Evolutionary conservation across 1,140 invertebrate species (phyloP).

Genomic region (Lucilia sericata): DNA sequence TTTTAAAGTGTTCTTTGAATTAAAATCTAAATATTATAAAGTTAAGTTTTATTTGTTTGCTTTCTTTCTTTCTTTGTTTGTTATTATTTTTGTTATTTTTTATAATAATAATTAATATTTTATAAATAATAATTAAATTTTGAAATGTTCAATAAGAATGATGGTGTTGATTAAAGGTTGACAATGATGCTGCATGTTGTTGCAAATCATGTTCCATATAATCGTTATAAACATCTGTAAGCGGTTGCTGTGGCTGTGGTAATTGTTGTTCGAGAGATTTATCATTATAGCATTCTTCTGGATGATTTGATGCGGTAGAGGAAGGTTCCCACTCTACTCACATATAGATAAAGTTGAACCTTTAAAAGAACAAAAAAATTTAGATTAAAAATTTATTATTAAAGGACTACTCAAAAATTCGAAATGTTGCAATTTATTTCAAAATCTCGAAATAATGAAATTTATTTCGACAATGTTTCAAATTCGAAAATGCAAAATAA

Average conservation of each 20-base stretch:
- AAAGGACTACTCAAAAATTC: too few relatives aligned
- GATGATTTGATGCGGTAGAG: not conserved
- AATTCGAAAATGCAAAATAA: too few relatives aligned
- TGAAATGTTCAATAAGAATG: conserved; percentile 30
- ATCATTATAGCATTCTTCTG: conserved; percentile 2
- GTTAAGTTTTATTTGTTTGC: conserved; percentile 20
- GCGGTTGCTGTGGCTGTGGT: not conserved
- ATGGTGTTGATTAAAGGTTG: not conserved
- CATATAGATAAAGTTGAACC: conserved; percentile 83
- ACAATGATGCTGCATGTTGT: not conserved
- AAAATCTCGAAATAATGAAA: too few relatives aligned
- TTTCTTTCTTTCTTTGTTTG: not conserved
- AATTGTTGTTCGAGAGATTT: not conserved
- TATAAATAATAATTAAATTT: conserved; percentile 18
- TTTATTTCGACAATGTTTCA: too few relatives aligned
- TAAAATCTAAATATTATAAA: conserved; percentile 36
- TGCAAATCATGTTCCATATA: conserved; percentile 30
- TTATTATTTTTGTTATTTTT: not conserved
- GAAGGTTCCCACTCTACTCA: conserved; percentile 61
- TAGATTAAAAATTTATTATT: not conserved
- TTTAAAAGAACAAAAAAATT: conserved; percentile 61
- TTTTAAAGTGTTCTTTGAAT: not conserved
- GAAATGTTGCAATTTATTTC: too few relatives aligned
- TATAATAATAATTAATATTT: conserved; percentile 3
- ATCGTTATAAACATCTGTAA: conserved; percentile 6